Percentiles rank a stretch among this genome's conserved stretches.
Conservation (phyloP, 2,888 invertebrate species). For the Drosophila villosipedis region DNA sequence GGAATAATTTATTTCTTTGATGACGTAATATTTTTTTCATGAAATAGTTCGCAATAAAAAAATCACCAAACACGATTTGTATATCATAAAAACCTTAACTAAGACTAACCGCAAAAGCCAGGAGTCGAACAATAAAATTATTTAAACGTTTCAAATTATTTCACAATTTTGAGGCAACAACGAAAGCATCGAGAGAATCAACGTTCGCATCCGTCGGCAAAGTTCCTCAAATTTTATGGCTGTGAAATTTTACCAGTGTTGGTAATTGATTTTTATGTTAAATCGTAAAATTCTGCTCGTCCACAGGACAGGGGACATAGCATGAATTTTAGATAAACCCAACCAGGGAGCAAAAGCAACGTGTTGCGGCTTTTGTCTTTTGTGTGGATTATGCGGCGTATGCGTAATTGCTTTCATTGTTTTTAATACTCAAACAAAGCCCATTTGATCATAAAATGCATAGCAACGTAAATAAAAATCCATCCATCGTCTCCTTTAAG, state of each 20-base stretch:
- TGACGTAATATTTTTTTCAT: not conserved
- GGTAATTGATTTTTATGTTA: constrained; percentile 81
- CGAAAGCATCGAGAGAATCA: not conserved
- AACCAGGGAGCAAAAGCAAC: constrained; percentile 44
- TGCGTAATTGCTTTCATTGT: constrained; percentile 70
- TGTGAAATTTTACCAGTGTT: constrained; percentile 76
- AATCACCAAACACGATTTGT: not conserved
- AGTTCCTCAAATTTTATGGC: constrained; percentile 72
- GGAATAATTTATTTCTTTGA: not conserved
- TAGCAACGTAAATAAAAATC: not conserved
- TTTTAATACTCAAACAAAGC: constrained; percentile 1
- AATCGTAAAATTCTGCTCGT: constrained; percentile 69
- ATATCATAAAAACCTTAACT: not conserved
- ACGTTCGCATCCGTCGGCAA: constrained; percentile 14
- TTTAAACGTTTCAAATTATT: constrained; percentile 74
- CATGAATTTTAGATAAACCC: constrained; percentile 78
- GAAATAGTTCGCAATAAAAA: not conserved
- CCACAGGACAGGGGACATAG: constrained; percentile 2
- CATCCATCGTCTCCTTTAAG: not conserved
- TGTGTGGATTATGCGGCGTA: constrained; percentile 60
- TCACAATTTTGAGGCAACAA: constrained; percentile 63
- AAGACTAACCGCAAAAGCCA: constrained; percentile 18
- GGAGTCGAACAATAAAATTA: constrained; percentile 60
- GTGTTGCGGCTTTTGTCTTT: constrained; percentile 61
- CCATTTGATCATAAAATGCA: constrained; percentile 4